Conservation (phyloP, 2,888 invertebrate genomes). For the Sesia apiformis region DNA sequence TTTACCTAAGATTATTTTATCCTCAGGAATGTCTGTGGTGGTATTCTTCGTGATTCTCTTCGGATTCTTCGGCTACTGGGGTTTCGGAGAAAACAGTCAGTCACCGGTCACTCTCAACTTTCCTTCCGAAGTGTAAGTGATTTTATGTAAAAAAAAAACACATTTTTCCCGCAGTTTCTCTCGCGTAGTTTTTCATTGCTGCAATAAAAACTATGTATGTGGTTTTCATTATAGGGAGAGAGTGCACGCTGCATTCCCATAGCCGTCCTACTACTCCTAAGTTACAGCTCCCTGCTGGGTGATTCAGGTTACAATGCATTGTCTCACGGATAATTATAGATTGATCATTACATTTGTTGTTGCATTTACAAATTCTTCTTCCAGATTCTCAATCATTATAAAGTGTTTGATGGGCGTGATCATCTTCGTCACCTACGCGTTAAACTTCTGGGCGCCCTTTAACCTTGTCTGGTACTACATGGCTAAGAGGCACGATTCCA, state of each 20-base stretch:
- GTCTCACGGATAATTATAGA: too few relatives aligned
- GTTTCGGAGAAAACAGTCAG: slow-evolving; percentile 41
- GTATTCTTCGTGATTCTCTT: slow-evolving; percentile 46
- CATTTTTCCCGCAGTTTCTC: too few relatives aligned
- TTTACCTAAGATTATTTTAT: not conserved
- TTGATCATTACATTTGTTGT: too few relatives aligned
- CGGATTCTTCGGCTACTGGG: slow-evolving; percentile 67
- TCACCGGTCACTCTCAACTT: slow-evolving; percentile 61
- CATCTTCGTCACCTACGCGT: slow-evolving; percentile 62
- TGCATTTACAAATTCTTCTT: slow-evolving; percentile 2
- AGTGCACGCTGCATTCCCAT: too few relatives aligned
- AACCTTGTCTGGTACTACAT: slow-evolving; percentile 61
- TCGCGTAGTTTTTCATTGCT: too few relatives aligned
- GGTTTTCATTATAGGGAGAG: too few relatives aligned
- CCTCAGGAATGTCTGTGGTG: slow-evolving; percentile 53
- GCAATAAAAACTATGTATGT: too few relatives aligned
- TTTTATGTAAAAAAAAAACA: not conserved
- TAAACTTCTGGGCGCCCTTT: slow-evolving; percentile 66
- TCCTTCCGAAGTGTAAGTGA: slow-evolving; percentile 46
- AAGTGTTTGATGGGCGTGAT: slow-evolving; percentile 57
- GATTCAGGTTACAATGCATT: too few relatives aligned
- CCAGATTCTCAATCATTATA: slow-evolving; percentile 52
- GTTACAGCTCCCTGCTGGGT: too few relatives aligned
- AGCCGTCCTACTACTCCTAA: too few relatives aligned
- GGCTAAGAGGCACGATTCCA: slow-evolving; percentile 37